Evolutionary conservation across 2,888 invertebrate species (phyloP).

Genomic region (Pedicia rivosa): DNA sequence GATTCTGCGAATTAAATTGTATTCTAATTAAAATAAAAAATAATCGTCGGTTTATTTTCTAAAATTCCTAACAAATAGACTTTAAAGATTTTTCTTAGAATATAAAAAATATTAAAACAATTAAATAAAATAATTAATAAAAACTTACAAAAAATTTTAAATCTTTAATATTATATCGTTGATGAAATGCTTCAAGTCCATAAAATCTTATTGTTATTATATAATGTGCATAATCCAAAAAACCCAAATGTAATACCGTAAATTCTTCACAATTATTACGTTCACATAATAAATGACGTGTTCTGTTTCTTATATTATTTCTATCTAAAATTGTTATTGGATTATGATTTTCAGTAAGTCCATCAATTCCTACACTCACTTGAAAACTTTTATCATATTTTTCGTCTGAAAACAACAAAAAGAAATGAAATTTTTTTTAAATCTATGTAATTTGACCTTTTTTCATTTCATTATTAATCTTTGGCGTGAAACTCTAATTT

Average conservation of each 20-base stretch:
- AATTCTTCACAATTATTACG: constrained; percentile 74
- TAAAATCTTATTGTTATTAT: constrained; percentile 70
- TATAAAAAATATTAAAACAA: too few relatives aligned
- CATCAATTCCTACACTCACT: constrained; percentile 70
- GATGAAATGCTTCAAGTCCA: constrained; percentile 70
- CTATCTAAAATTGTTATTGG: constrained; percentile 47
- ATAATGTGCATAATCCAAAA: constrained; percentile 77
- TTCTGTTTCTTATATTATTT: constrained; percentile 56
- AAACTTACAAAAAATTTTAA: constrained; percentile 76
- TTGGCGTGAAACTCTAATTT: too few relatives aligned
- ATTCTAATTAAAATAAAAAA: too few relatives aligned
- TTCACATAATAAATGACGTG: constrained; percentile 66
- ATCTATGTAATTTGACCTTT: too few relatives aligned
- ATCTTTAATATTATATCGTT: constrained; percentile 67
- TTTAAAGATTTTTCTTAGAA: too few relatives aligned
- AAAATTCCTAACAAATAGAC: too few relatives aligned
- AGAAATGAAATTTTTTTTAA: too few relatives aligned
- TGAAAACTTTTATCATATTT: constrained; percentile 80
- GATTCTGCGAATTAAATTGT: too few relatives aligned
- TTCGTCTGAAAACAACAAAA: constrained; percentile 48
- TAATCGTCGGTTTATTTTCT: too few relatives aligned
- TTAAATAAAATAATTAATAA: too few relatives aligned
- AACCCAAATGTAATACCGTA: constrained; percentile 76
- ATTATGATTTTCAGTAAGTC: constrained; percentile 58
- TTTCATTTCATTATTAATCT: too few relatives aligned